Base-by-base conservation (phyloP, 2,113 vertebrate species). In the Triplophysa rosa region DNA sequence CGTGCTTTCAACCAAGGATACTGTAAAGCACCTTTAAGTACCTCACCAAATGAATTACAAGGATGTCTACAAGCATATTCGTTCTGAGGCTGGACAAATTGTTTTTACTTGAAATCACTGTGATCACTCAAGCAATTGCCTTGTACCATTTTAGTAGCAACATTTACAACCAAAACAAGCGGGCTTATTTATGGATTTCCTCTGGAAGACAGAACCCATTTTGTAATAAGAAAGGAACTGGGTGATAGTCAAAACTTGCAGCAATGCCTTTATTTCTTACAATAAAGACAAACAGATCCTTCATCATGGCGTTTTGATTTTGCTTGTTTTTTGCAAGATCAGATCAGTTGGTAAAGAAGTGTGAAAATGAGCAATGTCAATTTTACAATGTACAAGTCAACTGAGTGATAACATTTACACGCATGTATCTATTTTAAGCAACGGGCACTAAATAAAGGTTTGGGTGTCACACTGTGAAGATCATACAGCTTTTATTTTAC, bases 51-150 rank as follows among this genome's bases (percentile, higher is more conserved):
- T 73, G 13, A 73, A 61, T 61, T 61, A 73, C 58, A 54, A 72
- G 14, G n/a, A 61, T 59, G 56, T 24, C 54, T 72, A 5, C 52
- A 42, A 42, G 70, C 58, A 42, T 2, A 61, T 72, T 33, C 21
- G 14, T 72, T 72, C 33, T 72, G 54, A 42, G 54, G 37, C 13
- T 21, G 70, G 70, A 72, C 14, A 72, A 40, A 72, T 24, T 42
- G 7, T 40, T n/a, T 72, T 52, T 72, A 21, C 54, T 58, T 21
- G 2, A 58, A 58, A n/a, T 72, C 5, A 14, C 70, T 24, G 54
- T 14, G 58, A 42, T 73, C 70, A 73, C 70, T 73, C 33, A 73
- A 73, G 54, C n/a, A 2, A 59, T 42, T 73, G 13, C 54, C 40
- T 59, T 73, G 54, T 40, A 33, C 24, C 26, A 17, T 23, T 72